These are phyloP conservation scores for Brachyrhaphis roseni DNA, from an alignment of 2,797 vertebrate species.

Conservation along the genomic window DNA sequence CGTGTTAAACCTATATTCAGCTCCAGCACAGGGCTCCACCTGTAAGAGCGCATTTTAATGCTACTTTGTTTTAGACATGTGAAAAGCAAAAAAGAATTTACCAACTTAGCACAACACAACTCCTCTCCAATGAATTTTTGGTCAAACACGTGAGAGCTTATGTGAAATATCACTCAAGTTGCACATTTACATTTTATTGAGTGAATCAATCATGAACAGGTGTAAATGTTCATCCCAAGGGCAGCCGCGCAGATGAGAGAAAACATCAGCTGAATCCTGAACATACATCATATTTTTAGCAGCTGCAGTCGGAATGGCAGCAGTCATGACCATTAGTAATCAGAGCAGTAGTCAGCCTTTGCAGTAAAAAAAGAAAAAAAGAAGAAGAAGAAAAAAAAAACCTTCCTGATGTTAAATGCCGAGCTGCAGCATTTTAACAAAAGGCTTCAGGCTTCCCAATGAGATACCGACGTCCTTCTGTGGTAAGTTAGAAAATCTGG, in stretches of 20 bases:
- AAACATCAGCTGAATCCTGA: slow-evolving; percentile 10
- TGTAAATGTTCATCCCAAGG: background rate
- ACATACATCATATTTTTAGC: slow-evolving; percentile 6
- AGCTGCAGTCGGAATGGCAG: background rate
- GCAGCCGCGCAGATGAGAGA: background rate
- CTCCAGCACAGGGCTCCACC: background rate
- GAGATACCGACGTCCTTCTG: background rate
- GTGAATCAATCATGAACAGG: background rate
- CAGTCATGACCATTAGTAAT: slow-evolving; percentile 6
- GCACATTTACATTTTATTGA: no score
- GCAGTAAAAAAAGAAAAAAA: slow-evolving; percentile 1
- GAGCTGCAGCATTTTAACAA: background rate
- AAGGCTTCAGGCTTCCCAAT: background rate
- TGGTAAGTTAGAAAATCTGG: background rate
- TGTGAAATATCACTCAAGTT: no score
- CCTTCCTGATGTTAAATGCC: background rate
- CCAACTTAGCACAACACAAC: background rate
- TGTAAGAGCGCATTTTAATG: background rate
- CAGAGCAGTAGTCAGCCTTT: background rate
- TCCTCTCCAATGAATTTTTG: background rate
- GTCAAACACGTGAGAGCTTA: no score
- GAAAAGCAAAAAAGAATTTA: background rate
- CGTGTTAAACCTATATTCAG: background rate
- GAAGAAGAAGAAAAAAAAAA: background rate
- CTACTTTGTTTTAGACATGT: background rate